Base-by-base conservation (phyloP, 2,888 invertebrate genomes). In the Mystacides longicornis region DNA sequence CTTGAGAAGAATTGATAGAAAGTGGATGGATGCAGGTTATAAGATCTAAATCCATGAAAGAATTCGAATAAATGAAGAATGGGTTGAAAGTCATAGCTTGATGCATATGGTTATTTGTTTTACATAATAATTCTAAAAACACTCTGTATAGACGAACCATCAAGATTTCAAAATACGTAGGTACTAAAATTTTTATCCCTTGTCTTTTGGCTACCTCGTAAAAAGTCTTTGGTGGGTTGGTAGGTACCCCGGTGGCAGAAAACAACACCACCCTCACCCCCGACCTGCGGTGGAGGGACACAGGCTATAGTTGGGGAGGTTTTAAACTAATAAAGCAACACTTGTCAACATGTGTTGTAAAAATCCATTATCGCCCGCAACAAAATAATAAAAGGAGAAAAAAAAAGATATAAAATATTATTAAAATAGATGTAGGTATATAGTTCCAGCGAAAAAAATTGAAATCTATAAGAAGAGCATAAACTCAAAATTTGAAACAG, bases 271-370 rank as follows among this genome's bases (percentile, higher is more conserved):
- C 60, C 57, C 57, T 18, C 23, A 57, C 27, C 3, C 37, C 14
- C 4, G 16, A 14, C 3, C 49, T 27, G n/a, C 31, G 42, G 27
- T 22, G 47, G 51, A 18, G 19, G 49, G 43, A 21, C 22, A 23
- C 16, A 45, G 49, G 19, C n/a, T n/a, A 43, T 19, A 23, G 27
- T 46, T 31, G 20, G 18, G 47, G 45, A 46, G 48, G 53, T 23
- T 57, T 57, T 57, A 57, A 57, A 57, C 60, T 58, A 58, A 60
- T 60, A 60, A 58, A 45, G 57, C 58, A 55, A 56, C 60, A 58
- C 58, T 58, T 60, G 60, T 56, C 60, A 55, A 60, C 60, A 60
- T 58, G 60, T 60, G 60, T 60, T 60, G 58, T 58, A 58, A 58
- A 60, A 60, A 58, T 54, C 58, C 58, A 60, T 60, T 60, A 60